phyloP scores from a whole-genome alignment of 2,888 invertebrate genomes.

The Dendrolimus houi region DNA sequence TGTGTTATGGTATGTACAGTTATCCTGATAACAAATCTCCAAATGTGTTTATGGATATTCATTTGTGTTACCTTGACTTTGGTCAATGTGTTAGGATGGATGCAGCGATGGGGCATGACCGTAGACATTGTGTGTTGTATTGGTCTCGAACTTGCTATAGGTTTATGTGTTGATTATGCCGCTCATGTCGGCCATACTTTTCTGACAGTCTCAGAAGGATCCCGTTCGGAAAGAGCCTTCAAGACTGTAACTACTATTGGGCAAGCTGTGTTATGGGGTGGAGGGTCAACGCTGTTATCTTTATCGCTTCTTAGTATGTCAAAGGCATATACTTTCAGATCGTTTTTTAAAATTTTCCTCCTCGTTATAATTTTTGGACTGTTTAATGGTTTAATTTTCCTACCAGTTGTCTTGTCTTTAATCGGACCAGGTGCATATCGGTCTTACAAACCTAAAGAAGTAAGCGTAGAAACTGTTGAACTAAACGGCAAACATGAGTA shows the following conservation, averaged over 20 bases:
- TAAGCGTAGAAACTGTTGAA: conserved; percentile 42
- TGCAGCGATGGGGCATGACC: conserved; percentile 88
- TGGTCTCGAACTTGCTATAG: conserved; percentile 86
- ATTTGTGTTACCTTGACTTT: conserved; percentile 84
- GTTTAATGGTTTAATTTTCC: conserved; percentile 84
- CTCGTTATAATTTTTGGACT: conserved; percentile 86
- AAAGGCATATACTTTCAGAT: conserved; percentile 84
- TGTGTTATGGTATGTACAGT: conserved; percentile 89
- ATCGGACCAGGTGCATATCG: conserved; percentile 80
- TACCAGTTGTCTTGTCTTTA: conserved; percentile 85
- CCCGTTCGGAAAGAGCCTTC: conserved; percentile 74
- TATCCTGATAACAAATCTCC: conserved; percentile 83
- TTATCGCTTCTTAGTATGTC: conserved; percentile 82
- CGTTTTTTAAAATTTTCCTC: conserved; percentile 86
- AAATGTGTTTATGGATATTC: conserved; percentile 87
- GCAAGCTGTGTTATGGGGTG: conserved; percentile 85
- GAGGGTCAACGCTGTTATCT: conserved; percentile 85
- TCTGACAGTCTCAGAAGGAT: conserved; percentile 76
- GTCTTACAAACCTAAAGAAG: conserved; percentile 23
- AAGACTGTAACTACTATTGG: conserved; percentile 84
- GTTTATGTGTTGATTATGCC: conserved; percentile 89
- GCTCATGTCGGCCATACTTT: conserved; percentile 89
- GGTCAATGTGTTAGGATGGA: conserved; percentile 84
- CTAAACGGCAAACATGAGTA: conserved; percentile 43
- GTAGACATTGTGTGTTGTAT: conserved; percentile 90